A percentile compares a stretch with the other conserved stretches of the same genome.
phyloP scores from a whole-genome alignment of 2,113 vertebrate species.

The Aptenodytes forsteri region DNA sequence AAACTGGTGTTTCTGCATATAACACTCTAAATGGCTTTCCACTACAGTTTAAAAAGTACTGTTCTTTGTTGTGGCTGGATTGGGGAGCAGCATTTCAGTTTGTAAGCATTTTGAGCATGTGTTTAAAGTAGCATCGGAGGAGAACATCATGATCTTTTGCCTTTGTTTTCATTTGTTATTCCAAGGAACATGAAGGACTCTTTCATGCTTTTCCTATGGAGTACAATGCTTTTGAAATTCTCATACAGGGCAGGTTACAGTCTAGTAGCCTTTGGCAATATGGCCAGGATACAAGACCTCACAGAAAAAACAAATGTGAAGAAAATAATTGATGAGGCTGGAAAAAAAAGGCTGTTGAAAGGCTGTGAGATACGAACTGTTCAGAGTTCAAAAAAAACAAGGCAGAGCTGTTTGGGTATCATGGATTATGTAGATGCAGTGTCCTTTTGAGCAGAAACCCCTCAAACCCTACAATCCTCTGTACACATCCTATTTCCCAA shows the following conservation, averaged over 20 bases:
- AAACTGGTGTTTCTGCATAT: background rate
- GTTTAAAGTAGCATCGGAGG: slow-evolving; percentile 12
- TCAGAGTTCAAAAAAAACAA: background rate
- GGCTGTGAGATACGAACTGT: background rate
- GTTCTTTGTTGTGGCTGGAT: slow-evolving; percentile 31
- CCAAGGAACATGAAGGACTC: background rate
- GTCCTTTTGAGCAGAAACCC: background rate
- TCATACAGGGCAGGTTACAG: background rate
- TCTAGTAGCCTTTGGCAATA: background rate
- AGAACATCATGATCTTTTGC: background rate
- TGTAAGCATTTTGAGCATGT: slow-evolving; percentile 6
- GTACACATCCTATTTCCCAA: background rate
- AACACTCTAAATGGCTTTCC: background rate
- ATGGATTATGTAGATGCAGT: background rate
- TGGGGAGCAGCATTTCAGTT: background rate
- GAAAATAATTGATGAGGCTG: background rate
- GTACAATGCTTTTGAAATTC: slow-evolving; percentile 24
- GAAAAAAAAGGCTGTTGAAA: background rate
- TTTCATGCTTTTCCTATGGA: slow-evolving; percentile 10
- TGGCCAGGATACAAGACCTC: background rate
- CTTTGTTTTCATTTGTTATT: slow-evolving; percentile 21
- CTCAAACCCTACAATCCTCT: background rate
- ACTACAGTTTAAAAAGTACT: background rate
- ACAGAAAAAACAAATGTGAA: background rate
- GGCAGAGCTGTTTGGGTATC: background rate